phyloP scores from a whole-genome alignment of 2,888 invertebrate species.

The Lasioglossum malachurum region DNA sequence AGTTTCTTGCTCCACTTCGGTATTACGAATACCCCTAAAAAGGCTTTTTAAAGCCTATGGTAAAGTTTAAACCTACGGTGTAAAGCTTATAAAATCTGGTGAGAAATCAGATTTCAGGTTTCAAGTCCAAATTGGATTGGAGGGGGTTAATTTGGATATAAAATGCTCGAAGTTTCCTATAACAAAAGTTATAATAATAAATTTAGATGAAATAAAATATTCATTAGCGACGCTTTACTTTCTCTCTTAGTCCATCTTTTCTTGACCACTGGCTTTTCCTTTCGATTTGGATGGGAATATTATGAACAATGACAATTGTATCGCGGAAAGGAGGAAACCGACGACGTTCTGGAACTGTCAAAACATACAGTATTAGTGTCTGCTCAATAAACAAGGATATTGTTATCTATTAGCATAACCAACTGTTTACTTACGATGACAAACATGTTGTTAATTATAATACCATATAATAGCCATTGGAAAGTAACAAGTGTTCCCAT shows the following conservation, averaged over 20 bases:
- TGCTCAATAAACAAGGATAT: neutral
- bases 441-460: slow-evolving; percentile 91
- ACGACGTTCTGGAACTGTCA: slow-evolving; percentile 91
- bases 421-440: slow-evolving; percentile 88
- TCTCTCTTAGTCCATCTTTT: slow-evolving; percentile 49
- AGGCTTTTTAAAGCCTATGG: neutral
- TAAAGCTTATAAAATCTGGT: neutral
- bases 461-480: slow-evolving; percentile 93
- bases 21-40: neutral
- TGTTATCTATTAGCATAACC: neutral
- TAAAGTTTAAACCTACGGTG: neutral
- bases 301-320: slow-evolving; percentile 89
- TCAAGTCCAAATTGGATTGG: neutral
- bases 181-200: neutral
- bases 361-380: slow-evolving; percentile 39
- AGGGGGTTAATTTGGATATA: neutral
- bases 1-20: neutral
- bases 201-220: neutral
- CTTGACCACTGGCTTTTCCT: slow-evolving; percentile 20
- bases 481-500: slow-evolving; percentile 92
- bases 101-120: neutral
- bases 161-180: neutral
- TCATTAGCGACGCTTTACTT: neutral
- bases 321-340: slow-evolving; percentile 87
- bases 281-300: slow-evolving; percentile 87